A percentile compares a stretch with the other conserved stretches of the same genome.
These are phyloP conservation scores for Tachysurus vachellii DNA, from an alignment of 2,113 vertebrate genomes.

Conservation along the genomic window DNA sequence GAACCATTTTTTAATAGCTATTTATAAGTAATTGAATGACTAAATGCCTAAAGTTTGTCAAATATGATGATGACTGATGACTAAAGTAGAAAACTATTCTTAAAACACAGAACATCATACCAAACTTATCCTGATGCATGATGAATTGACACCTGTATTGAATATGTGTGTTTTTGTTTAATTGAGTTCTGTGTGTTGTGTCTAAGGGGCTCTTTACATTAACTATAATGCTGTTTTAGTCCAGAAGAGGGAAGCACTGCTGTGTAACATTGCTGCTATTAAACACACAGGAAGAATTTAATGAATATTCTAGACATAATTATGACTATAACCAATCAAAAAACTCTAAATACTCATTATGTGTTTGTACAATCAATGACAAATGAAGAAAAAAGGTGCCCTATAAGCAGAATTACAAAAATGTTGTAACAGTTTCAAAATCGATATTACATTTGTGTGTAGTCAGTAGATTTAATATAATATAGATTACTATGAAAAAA, in stretches of 20 bases:
- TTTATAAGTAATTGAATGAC: slow-evolving; percentile 4
- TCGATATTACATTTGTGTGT: background rate
- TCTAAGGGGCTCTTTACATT: background rate
- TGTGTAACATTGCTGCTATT: slow-evolving; percentile 11
- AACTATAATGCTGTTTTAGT: background rate
- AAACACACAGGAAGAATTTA: background rate
- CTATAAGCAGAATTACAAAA: background rate
- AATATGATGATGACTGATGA: background rate
- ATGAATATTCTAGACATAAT: background rate
- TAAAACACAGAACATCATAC: background rate
- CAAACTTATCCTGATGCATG: background rate
- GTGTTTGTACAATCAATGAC: background rate
- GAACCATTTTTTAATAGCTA: background rate
- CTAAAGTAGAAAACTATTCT: background rate
- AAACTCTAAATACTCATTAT: background rate
- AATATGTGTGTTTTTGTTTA: background rate
- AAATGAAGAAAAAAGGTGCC: background rate
- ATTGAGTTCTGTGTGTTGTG: background rate
- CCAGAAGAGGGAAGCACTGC: slow-evolving; percentile 59
- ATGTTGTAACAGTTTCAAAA: background rate
- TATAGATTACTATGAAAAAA: background rate
- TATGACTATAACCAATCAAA: background rate
- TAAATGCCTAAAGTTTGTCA: background rate
- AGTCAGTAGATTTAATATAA: background rate
- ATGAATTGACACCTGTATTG: background rate